A percentile compares a stretch with the other conserved stretches of the same genome.
Evolutionary conservation across 2,888 invertebrate species (phyloP).

Genomic region (Carterocephalus palaemon): DNA sequence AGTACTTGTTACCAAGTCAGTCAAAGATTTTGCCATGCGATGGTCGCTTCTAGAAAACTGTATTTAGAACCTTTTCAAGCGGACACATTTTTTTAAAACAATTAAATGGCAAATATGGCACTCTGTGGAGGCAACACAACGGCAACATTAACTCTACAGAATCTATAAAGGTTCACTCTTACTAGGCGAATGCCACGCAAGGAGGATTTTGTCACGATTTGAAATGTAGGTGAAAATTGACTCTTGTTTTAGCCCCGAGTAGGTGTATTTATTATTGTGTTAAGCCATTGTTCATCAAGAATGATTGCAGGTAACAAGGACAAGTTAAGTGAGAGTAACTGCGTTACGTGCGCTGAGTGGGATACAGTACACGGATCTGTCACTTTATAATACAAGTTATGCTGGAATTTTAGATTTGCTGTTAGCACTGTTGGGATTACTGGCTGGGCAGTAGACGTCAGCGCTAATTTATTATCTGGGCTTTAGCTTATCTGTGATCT

Average conservation of each 20-base stretch:
- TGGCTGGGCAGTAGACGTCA: too few species aligned
- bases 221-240: constrained; percentile 63
- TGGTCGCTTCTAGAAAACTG: too few species aligned
- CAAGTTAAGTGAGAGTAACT: constrained; percentile 29
- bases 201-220: constrained; percentile 53
- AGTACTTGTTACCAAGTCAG: too few species aligned
- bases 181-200: not conserved
- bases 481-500: too few species aligned
- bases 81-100: too few species aligned
- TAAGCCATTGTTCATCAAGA: constrained; percentile 40
- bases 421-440: not conserved
- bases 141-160: not conserved
- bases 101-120: too few species aligned
- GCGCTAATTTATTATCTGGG: too few species aligned
- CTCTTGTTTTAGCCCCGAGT: constrained; percentile 49
- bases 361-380: constrained; percentile 16
- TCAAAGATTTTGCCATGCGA: too few species aligned
- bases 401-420: constrained; percentile 8
- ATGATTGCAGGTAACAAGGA: constrained; percentile 32
- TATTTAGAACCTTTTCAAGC: too few species aligned
- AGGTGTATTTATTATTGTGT: constrained; percentile 41
- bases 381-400: constrained; percentile 2
- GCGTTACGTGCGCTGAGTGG: constrained; percentile 23
- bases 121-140: too few species aligned
- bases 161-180: not conserved